Conservation (phyloP, 2,888 invertebrate genomes). For the Pogonocherus hispidulus region DNA sequence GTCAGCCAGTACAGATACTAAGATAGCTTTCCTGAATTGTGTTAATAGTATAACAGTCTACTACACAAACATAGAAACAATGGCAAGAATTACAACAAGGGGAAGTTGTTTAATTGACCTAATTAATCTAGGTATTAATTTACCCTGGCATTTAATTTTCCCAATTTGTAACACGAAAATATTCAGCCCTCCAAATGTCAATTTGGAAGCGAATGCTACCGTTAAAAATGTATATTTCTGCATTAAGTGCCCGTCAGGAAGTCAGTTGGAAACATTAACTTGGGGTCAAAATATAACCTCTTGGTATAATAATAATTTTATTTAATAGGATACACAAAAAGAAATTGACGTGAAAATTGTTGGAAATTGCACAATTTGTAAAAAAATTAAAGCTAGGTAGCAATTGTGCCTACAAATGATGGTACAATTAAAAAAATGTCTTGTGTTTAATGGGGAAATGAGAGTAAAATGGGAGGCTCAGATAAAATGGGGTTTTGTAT, state of each 20-base stretch:
- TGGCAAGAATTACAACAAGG: neutral
- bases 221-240: neutral
- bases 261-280: neutral
- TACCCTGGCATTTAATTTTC: neutral
- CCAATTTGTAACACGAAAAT: neutral
- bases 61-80: neutral
- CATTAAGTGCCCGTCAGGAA: neutral
- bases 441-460: too few species aligned
- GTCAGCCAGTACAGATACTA: too few species aligned
- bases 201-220: neutral
- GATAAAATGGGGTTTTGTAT: too few species aligned
- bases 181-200: constrained; percentile 11
- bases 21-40: too few species aligned
- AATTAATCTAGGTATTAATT: constrained; percentile 6
- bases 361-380: too few species aligned
- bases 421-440: too few species aligned
- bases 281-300: neutral
- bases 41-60: too few species aligned
- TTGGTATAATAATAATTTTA: neutral
- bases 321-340: too few species aligned
- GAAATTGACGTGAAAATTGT: too few species aligned
- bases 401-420: too few species aligned
- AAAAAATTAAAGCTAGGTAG: too few species aligned
- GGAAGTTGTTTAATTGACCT: neutral
- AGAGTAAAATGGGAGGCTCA: too few species aligned